Evolutionary conservation across 2,113 vertebrate species (phyloP).

Genomic region (Thomomys bottae): DNA sequence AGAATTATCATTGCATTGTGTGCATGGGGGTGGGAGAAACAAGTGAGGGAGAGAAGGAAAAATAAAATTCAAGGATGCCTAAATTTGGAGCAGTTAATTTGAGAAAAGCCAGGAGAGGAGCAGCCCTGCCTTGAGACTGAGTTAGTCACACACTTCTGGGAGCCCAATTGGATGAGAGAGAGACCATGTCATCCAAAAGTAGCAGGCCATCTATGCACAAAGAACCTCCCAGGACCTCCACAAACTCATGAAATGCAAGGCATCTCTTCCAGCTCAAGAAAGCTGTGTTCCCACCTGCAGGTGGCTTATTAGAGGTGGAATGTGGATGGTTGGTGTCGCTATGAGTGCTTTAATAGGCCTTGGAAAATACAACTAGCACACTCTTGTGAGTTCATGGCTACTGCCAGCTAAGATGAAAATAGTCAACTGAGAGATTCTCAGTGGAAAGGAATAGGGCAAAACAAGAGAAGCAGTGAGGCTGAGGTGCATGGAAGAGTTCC

Average conservation of each 20-base stretch:
- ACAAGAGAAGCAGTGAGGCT: background rate
- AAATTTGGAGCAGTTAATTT: background rate
- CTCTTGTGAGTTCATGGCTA: background rate
- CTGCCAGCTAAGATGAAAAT: background rate
- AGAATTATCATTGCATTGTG: background rate
- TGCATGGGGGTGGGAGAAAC: no score
- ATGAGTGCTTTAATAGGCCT: background rate
- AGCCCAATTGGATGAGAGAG: background rate
- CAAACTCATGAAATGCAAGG: background rate
- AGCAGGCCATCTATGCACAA: accelerated
- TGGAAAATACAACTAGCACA: background rate
- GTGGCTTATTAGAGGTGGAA: no score
- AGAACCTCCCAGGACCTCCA: background rate
- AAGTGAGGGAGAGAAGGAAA: background rate
- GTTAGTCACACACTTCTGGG: background rate
- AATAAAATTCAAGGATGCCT: background rate
- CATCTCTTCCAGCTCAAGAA: background rate
- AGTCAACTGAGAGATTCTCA: background rate
- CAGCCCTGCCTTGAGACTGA: background rate
- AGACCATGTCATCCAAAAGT: no score
- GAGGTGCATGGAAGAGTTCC: accelerated
- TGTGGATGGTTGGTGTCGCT: background rate
- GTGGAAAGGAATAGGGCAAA: accelerated
- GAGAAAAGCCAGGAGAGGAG: background rate
- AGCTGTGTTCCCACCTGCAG: background rate